Base-by-base conservation (phyloP, 1,140 invertebrate genomes). In the Drosophila subobscura region DNA sequence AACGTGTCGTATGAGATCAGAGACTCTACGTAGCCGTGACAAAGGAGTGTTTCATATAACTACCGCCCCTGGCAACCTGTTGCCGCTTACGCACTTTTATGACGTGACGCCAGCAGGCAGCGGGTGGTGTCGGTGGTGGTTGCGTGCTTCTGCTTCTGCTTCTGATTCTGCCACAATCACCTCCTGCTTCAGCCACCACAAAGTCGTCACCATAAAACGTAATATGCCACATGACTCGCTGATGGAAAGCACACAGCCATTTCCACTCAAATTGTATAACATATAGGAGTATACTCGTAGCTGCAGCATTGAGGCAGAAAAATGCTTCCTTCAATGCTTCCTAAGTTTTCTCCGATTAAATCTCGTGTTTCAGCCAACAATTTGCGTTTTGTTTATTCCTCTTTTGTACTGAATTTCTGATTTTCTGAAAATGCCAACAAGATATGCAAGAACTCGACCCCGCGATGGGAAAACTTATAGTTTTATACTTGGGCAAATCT, bases 71-170 rank as follows among this genome's bases (percentile, higher is more conserved):
- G 66, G 80, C 77, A 86, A 85, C 81, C 83, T 80, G 81, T 86
- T 86, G 81, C 78, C 81, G 45, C 54, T 56, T 67, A 80, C 80
- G 77, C 77, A 86, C 77, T 86, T 84, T 72, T 78, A 79, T 79
- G 64, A 59, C 59, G 50, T 79, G 64, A 59, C 59, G 50, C 49
- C 60, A 56, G 50, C 66, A 64, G 66, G 66, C 60, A 68, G 66
- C 64, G 66, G 66, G 66, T 55, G 64, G 41, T 12, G 61, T 45
- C 54, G 12, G 42, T 66, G 64, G 66, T 47, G 63, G 55, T 74
- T 53, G 72, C 72, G 70, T 74, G 72, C 22, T 33, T 72, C 50
- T 47, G 72, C 22, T 33, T 72, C 50, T 47, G 22, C 23, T 33
- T 33, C 52, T 50, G 27, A 10, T 22, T 16, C n/a, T 14, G 29